Percentiles rank a stretch among this genome's conserved stretches.
Conservation (phyloP, 2,797 vertebrate genomes). For the Euthynnus affinis region DNA sequence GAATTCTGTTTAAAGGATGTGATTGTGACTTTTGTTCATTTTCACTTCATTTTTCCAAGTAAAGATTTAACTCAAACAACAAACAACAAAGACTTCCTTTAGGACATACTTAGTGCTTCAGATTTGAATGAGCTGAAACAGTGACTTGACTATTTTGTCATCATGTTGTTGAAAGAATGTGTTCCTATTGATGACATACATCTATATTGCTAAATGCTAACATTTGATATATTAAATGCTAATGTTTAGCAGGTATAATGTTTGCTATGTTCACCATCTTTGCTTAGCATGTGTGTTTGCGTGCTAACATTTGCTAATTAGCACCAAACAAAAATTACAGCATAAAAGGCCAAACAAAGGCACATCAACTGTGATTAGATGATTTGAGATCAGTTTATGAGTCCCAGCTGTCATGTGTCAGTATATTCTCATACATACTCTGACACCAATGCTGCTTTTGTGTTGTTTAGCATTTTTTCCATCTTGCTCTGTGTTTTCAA, state of each 20-base stretch:
- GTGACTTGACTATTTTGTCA: neutral
- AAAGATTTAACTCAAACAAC: constrained; percentile 1
- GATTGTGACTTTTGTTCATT: neutral
- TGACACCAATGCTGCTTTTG: neutral
- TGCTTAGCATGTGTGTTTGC: too few species aligned
- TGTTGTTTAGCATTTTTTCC: too few species aligned
- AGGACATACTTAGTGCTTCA: neutral
- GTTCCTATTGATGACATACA: neutral
- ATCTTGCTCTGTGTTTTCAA: constrained; percentile 3
- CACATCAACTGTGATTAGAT: too few species aligned
- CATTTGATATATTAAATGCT: too few species aligned
- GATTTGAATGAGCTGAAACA: neutral
- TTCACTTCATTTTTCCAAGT: neutral
- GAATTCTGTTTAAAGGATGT: neutral
- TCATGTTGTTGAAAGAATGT: neutral
- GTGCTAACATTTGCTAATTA: too few species aligned
- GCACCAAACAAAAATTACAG: too few species aligned
- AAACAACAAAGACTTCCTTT: neutral
- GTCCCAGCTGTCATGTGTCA: neutral
- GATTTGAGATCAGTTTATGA: neutral
- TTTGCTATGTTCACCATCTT: too few species aligned
- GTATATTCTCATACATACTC: neutral
- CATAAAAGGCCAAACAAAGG: too few species aligned
- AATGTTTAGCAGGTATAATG: too few species aligned
- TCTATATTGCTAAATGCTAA: too few species aligned